Evolutionary conservation across 2,797 vertebrate species (phyloP), one percentile per base, ranked within the genome.

Genomic region (Darevskia mixta): DNA sequence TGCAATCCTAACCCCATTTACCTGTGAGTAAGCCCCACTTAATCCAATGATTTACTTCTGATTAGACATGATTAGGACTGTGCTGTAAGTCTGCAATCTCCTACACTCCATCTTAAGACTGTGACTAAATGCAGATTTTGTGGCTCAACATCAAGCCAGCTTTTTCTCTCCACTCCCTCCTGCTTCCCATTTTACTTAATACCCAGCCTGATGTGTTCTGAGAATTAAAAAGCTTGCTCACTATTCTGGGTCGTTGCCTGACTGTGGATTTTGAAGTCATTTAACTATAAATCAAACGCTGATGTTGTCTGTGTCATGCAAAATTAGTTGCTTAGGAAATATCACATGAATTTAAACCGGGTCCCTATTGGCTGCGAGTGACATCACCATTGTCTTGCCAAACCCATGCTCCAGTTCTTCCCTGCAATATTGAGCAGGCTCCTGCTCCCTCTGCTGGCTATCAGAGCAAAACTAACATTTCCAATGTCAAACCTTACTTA

Each of bases 291-390:
- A 89, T 90, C 91, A 91, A 81, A 92, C 90, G 91, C 67, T 64
- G 94, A 95, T 93, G 93, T 85, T 93, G 92, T 95, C 95, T 94
- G 91, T 92, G 95, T 92, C 94, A 93, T 92, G 90, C 43, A 85
- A 89, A 82, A 91, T 94, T 90, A 92, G 93, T 93, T 94, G 92
- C 83, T 94, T 90, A 93, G 90, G 92, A 93, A 87, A 93, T 79
- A 58, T 79, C 95, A 93, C 92, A 87, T 92, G 95, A 94, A 94
- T 11, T 15, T 86, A 76, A 85, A 55, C 88, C 3, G 85, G 17
- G 0, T 90, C 95, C 93, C 94, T 87, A 99, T 98, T 99, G 98
- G 98, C 95, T 96, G 91, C 86, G 95, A 97, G 98, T 99, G 98
- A 99, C 98, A 98, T 99, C 98, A 99, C 97, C 90, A 29, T 90